Evolutionary conservation across 1,140 invertebrate genomes (phyloP), one percentile per base, ranked within the genome.

Genomic region (Zaprionus africanus): DNA sequence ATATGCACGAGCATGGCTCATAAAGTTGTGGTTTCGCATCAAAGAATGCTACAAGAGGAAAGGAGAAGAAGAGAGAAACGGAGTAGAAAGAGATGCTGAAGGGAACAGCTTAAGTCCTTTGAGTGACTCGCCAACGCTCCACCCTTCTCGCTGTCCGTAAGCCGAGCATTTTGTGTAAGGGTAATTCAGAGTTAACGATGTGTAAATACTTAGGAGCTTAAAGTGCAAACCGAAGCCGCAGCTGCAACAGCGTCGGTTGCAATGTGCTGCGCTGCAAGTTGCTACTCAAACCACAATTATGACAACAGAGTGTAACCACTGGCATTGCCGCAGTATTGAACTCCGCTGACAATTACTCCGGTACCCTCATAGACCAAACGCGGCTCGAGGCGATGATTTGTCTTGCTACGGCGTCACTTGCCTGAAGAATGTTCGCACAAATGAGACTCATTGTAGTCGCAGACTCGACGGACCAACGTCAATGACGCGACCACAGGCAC

Each of bases 151-250:
- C 31, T 34, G 31, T 22, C 22, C 15, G 49, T 36, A 56, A 66
- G 54, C 41, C 54, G 28, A 58, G 63, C 22, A 74, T 73, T 77
- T 67, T 41, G 66, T 61, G 71, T 31, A 54, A 17, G 49, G 61
- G 75, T 84, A 76, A 90, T 90, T 90, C 82, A 79, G 73, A 90
- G 69, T 79, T 90, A 90, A 90, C 85, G 85, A 90, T 90, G 84
- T 90, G 84, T 84, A 88, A 88, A 90, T 88, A 85, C 81, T 88
- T 90, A 76, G 65, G 62, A 67, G 75, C 72, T 90, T 76, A 69
- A 90, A 84, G 83, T 76, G 70, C 71, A 84, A 63, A 66, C 46
- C 62, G 54, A 72, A 65, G 56, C 60, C 56, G 31, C 62, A 43
- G 26, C 66, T 63, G 58, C 58, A 66, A 28, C 41, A 31, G 12